Conservation (phyloP, 2,888 invertebrate species). For the Lasioglossum malachurum region DNA sequence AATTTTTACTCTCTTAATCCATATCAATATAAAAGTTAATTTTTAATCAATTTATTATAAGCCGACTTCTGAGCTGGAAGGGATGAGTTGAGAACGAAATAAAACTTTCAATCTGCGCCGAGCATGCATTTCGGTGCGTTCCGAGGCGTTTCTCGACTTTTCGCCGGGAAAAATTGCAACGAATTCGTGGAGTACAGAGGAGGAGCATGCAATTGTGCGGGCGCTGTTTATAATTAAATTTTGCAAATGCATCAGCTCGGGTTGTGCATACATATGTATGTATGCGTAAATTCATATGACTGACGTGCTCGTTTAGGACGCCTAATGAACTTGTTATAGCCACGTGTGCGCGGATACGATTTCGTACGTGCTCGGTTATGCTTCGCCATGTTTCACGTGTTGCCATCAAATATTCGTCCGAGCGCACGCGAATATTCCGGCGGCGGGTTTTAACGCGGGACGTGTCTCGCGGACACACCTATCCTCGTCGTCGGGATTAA, state of each 20-base stretch:
- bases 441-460: not conserved
- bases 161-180: constrained; percentile 43
- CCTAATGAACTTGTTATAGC: constrained; percentile 61
- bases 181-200: not conserved
- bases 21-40: not conserved
- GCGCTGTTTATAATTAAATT: constrained; percentile 67
- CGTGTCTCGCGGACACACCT: not conserved
- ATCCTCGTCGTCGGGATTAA: not conserved
- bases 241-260: constrained; percentile 61
- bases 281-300: constrained; percentile 33
- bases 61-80: not conserved
- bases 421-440: constrained; percentile 1
- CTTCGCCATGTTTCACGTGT: not conserved
- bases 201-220: constrained; percentile 9
- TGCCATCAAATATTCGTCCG: constrained; percentile 35
- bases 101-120: not conserved
- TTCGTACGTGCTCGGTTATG: constrained; percentile 38
- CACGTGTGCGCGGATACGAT: constrained; percentile 37
- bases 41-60: not conserved
- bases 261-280: constrained; percentile 6
- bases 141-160: constrained; percentile 1
- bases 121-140: not conserved
- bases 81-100: not conserved
- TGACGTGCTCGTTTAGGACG: constrained; percentile 54
- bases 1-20: too few relatives aligned